Evolutionary conservation across 2,797 vertebrate species (phyloP).

Genomic region (Arnoldichthys spilopterus): DNA sequence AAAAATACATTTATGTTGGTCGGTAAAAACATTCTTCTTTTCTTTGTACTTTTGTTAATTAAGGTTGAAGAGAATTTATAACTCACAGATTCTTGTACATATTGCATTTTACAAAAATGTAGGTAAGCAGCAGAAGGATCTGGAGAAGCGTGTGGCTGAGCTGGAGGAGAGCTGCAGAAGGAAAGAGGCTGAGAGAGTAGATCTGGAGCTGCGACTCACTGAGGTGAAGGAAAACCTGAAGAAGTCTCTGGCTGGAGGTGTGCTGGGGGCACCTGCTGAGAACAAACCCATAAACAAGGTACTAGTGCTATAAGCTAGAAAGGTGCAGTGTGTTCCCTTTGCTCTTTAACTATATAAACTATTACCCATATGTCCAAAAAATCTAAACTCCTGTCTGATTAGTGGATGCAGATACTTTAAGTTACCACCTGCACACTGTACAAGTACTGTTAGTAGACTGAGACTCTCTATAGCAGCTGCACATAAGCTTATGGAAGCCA

Average conservation of each 20-base stretch:
- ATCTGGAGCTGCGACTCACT: conserved; percentile 89
- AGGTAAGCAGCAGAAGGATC: conserved; percentile 75
- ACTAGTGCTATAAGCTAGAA: conserved; percentile 21
- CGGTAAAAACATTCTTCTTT: no score
- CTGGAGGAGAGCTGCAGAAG: conserved; percentile 88
- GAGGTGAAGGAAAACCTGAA: conserved; percentile 94
- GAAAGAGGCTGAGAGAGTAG: conserved; percentile 89
- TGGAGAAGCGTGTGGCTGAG: conserved; percentile 81
- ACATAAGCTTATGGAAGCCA: no score
- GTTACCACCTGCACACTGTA: neutral
- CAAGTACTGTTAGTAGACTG: no score
- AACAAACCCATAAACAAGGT: conserved; percentile 78
- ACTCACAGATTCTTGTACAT: no score
- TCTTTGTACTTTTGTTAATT: no score
- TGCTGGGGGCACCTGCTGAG: conserved; percentile 81
- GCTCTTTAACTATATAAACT: neutral
- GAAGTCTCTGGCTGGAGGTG: conserved; percentile 91
- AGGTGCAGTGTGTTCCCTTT: neutral
- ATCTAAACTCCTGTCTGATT: neutral
- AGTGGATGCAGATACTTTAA: neutral
- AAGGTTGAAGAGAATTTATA: no score
- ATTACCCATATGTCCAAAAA: neutral
- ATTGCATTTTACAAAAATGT: no score
- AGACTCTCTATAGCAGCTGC: no score
- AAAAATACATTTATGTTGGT: no score